Base-by-base conservation (phyloP, 2,113 vertebrate species). In the Nothocercus julius region DNA sequence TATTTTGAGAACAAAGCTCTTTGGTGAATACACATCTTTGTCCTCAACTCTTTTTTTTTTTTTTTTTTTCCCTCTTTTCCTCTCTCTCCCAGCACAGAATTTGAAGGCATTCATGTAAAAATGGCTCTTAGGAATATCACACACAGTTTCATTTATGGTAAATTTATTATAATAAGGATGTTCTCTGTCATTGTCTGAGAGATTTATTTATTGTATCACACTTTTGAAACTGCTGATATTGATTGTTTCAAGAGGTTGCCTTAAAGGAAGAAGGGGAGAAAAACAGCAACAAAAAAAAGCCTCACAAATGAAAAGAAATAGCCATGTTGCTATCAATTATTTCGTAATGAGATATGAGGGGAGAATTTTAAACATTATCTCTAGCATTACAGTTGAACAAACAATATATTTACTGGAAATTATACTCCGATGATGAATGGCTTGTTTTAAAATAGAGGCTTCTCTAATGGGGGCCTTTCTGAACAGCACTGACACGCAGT, bases 131-230 rank as follows among this genome's bases (percentile, higher is more conserved):
- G 76, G 75, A 96, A 91, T 94, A 93, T 95, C 89, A 90, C 89
- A 95, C 79, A 74, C 45, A 82, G 74, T 93, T 96, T 97, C 96
- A 96, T 97, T 97, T 96, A 97, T 97, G 91, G 93, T 95, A 96
- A 95, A 97, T 97, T 96, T 97, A 97, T 97, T 97, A 96, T 96
- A 97, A 97, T 95, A 97, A 96, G 97, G 85, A 94, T 97, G 95
- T 96, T 97, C 95, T 87, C 93, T 96, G 94, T 97, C 95, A 96
- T 94, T 97, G 94, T 97, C 93, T 97, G 94, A 97, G 92, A 95
- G 90, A 97, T 97, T 96, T 97, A 97, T 98, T 97, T 96, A 96
- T 97, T 95, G 87, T 84, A 94, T 93, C 91, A 92, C 86, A 94
- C 91, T 96, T 97, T 77, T 83, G 95, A 96, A 97, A 95, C 80